Evolutionary conservation across 2,113 vertebrate genomes (phyloP), one percentile per base, ranked within the genome.

Genomic region (Solea solea): DNA sequence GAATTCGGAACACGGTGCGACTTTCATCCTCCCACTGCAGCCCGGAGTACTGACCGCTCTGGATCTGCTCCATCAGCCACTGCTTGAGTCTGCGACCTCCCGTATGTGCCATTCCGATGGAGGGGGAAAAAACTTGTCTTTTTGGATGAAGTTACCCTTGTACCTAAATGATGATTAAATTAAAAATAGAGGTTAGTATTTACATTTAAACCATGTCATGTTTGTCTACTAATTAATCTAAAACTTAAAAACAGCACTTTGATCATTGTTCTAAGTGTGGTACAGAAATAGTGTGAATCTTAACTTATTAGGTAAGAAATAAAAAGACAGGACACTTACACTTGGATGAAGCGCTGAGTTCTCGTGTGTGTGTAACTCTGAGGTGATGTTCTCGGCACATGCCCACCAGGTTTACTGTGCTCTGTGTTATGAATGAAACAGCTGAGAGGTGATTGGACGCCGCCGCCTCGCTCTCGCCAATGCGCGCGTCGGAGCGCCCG

Each of bases 41-140:
- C 0, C 98, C 98, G 0, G 95, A 91, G 80, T 99, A 99, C 69
- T 94, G 84, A 8, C 54, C 88, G 1, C 97, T 99, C 76, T 97
- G 95, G 0, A 98, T 98, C 84, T 99, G 98, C 80, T 99, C 98
- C 0, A 99, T 94, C 65, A 99, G 93, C 98, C 98, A 99, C 91
- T 99, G 98, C 72, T 97, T 95, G 6, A 99, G 94, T 4, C 98
- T 90, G 7, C 97, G 83, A 13, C 98, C 98, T 0, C 95, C 94
- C 0, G 89, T 41, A 3, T 94, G 97, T 0, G 95, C 95, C 95
- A 97, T 96, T 81, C 93, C 60, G 54, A 59, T 2, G 13, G 8
- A 64, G 39, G 34, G 2, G 2, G 2, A 57, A 63, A 76, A 21
- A 21, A 21, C 42, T 42, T 39, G 12, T 61, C 8, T 16, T 15